Evolutionary conservation across 1,140 invertebrate species (phyloP).

Genomic region (Zaprionus davidi): DNA sequence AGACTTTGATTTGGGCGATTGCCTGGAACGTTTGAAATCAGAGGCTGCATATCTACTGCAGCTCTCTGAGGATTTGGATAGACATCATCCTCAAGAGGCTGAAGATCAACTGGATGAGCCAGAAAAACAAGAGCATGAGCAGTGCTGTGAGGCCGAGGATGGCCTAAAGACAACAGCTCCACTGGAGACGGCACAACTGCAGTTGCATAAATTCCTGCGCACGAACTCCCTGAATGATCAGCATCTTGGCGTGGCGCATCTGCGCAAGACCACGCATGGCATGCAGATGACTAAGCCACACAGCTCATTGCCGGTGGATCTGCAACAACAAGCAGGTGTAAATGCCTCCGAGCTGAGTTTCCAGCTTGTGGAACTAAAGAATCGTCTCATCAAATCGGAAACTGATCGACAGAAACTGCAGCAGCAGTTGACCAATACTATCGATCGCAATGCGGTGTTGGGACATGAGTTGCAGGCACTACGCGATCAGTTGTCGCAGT

Average conservation of each 20-base stretch:
- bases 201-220: slow-evolving; percentile 62
- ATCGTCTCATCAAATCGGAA: slow-evolving; percentile 85
- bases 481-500: slow-evolving; percentile 85
- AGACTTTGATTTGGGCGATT: slow-evolving; percentile 87
- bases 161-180: slow-evolving; percentile 63
- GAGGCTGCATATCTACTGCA: slow-evolving; percentile 89
- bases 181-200: slow-evolving; percentile 27
- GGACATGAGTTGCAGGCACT: slow-evolving; percentile 85
- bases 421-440: slow-evolving; percentile 85
- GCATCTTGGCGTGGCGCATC: slow-evolving; percentile 62
- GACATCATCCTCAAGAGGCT: slow-evolving; percentile 35
- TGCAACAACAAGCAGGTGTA: slow-evolving; percentile 59
- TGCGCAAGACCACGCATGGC: slow-evolving; percentile 49
- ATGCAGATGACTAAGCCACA: slow-evolving; percentile 50
- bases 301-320: slow-evolving; percentile 69
- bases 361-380: slow-evolving; percentile 85
- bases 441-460: slow-evolving; percentile 85
- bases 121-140: slow-evolving; percentile 75
- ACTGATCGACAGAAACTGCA: slow-evolving; percentile 86
- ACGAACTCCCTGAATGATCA: slow-evolving; percentile 77
- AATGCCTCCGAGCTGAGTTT: slow-evolving; percentile 78
- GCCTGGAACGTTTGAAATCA: slow-evolving; percentile 87
- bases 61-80: slow-evolving; percentile 85
- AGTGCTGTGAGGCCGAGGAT: slow-evolving; percentile 75
- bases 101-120: slow-evolving; percentile 47